These are phyloP conservation scores for Campoplex nolae DNA, from an alignment of 2,888 invertebrate species.

Conservation along the genomic window DNA sequence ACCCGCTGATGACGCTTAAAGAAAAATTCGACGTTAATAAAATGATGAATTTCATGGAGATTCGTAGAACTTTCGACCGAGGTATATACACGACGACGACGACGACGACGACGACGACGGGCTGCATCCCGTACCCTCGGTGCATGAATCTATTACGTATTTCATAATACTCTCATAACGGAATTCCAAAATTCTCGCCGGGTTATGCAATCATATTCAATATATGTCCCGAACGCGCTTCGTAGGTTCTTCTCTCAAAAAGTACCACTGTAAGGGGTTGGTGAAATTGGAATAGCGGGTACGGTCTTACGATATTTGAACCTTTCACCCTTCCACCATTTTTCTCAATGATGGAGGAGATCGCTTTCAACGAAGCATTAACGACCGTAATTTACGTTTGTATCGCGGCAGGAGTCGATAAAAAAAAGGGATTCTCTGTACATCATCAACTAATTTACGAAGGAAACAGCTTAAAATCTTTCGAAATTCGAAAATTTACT, in stretches of 20 bases:
- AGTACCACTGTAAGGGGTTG: background rate
- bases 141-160: constrained; percentile 1
- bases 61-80: background rate
- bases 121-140: background rate
- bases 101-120: background rate
- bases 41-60: background rate
- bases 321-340: background rate
- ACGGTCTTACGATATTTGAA: background rate
- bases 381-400: background rate
- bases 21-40: constrained; percentile 6
- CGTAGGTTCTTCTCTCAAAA: background rate
- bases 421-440: background rate
- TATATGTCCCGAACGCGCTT: background rate
- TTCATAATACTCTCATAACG: constrained; percentile 16
- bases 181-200: constrained; percentile 17
- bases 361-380: constrained; percentile 5
- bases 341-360: background rate
- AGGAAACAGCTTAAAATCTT: too few relatives aligned
- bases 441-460: background rate
- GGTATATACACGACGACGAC: too few relatives aligned
- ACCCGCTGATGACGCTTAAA: background rate
- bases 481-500: too few relatives aligned
- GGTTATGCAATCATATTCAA: constrained; percentile 33
- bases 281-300: constrained; percentile 10
- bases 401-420: background rate